A percentile compares a stretch with the other conserved stretches of the same genome.
Conservation (phyloP, 2,113 vertebrate species). For the Microtus pennsylvanicus region DNA sequence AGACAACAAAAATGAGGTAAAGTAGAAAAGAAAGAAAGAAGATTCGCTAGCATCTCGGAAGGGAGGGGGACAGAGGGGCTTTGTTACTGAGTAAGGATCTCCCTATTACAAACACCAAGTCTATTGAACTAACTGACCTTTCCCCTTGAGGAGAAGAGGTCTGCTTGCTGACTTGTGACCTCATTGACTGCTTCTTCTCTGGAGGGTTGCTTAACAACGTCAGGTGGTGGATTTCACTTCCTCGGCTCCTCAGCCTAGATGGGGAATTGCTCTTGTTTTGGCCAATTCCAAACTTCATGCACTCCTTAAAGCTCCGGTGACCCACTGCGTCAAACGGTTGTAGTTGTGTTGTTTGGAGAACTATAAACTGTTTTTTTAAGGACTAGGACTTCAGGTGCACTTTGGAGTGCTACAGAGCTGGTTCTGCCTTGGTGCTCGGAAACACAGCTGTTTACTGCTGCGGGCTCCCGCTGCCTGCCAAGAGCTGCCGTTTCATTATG, state of each 20-base stretch:
- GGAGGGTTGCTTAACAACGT: constrained; percentile 50
- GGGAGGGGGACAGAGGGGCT: too few relatives aligned
- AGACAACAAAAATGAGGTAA: background rate
- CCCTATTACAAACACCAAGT: constrained; percentile 1
- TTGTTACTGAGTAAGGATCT: constrained; percentile 25
- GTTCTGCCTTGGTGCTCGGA: background rate
- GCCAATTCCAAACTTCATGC: background rate
- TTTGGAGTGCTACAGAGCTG: background rate
- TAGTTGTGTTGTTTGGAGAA: constrained; percentile 17
- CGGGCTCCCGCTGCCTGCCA: background rate
- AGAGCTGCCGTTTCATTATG: constrained; percentile 24
- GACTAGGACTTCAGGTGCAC: background rate
- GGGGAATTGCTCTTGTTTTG: constrained; percentile 50
- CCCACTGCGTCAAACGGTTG: constrained; percentile 12
- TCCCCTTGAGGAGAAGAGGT: background rate
- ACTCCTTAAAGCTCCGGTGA: background rate
- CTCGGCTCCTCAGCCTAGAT: background rate
- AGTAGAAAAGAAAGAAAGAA: background rate
- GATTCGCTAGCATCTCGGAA: background rate
- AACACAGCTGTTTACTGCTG: background rate
- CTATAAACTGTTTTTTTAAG: constrained; percentile 6
- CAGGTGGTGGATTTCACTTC: constrained; percentile 37
- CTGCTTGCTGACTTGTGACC: background rate
- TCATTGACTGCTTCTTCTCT: constrained; percentile 23
- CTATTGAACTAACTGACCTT: constrained; percentile 59